Percentiles rank a stretch among this genome's conserved stretches.
These are phyloP conservation scores for Aporophyla lueneburgensis DNA, from an alignment of 2,888 invertebrate species.

Conservation along the genomic window DNA sequence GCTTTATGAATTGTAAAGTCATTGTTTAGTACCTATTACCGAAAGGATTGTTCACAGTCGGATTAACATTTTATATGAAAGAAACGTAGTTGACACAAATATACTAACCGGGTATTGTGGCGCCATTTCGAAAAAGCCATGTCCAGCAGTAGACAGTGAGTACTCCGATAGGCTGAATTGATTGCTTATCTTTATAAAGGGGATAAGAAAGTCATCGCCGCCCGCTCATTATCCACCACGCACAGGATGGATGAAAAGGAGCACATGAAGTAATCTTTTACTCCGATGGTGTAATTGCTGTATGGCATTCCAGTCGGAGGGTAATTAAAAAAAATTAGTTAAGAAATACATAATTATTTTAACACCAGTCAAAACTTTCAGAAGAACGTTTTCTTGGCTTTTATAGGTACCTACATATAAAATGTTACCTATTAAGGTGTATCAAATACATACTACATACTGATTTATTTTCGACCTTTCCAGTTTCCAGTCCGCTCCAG, in stretches of 20 bases:
- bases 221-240: too few relatives aligned
- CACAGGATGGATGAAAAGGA: too few relatives aligned
- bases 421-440: too few relatives aligned
- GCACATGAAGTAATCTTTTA: too few relatives aligned
- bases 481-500: neutral
- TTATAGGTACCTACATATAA: neutral
- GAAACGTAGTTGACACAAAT: too few relatives aligned
- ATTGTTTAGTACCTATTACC: neutral
- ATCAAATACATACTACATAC: neutral
- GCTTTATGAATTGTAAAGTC: neutral
- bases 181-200: neutral
- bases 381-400: neutral
- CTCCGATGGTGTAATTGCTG: too few relatives aligned
- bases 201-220: too few relatives aligned
- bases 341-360: too few relatives aligned
- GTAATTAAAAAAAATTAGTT: too few relatives aligned
- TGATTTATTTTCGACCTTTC: constrained; percentile 6
- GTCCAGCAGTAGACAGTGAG: neutral
- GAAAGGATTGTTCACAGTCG: neutral
- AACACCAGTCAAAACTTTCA: neutral
- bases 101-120: too few relatives aligned
- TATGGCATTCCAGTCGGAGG: too few relatives aligned
- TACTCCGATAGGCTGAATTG: neutral
- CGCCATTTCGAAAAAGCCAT: neutral
- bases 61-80: neutral